These are phyloP conservation scores for Macaca mulatta DNA, from an alignment of 2,113 vertebrate genomes.

Conservation along the genomic window DNA sequence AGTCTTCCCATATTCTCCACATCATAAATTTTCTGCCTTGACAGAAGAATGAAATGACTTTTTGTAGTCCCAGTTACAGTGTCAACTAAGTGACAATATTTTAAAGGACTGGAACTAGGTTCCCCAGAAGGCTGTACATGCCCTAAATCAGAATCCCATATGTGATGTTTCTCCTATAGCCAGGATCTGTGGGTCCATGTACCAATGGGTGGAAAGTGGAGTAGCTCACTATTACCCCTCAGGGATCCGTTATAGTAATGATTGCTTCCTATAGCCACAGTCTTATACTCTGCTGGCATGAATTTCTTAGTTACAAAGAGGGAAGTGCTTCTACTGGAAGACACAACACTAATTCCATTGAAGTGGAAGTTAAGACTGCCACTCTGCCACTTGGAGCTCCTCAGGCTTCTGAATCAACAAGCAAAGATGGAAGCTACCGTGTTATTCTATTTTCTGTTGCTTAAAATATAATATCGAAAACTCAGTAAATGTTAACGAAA, in stretches of 20 bases:
- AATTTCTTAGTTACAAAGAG: neutral
- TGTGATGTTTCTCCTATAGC: neutral
- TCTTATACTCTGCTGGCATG: neutral
- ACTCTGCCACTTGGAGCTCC: neutral
- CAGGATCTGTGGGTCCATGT: neutral
- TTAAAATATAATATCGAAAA: neutral
- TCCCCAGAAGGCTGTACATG: neutral
- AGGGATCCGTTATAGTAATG: neutral
- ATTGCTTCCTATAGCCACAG: neutral
- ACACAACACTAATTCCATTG: neutral
- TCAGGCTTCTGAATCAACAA: neutral
- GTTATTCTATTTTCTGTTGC: neutral
- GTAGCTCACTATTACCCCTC: neutral
- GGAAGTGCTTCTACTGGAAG: neutral
- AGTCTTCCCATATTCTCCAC: neutral
- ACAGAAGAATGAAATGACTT: neutral
- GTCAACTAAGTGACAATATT: neutral
- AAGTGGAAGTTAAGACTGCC: neutral
- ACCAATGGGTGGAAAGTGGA: neutral
- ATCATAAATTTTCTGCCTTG: neutral
- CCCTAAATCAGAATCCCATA: neutral
- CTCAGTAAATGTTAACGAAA: neutral
- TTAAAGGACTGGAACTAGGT: neutral
- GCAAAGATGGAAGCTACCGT: neutral
- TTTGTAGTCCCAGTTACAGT: neutral